phyloP scores from a whole-genome alignment of 2,113 vertebrate species.

The Leuciscus idus region DNA sequence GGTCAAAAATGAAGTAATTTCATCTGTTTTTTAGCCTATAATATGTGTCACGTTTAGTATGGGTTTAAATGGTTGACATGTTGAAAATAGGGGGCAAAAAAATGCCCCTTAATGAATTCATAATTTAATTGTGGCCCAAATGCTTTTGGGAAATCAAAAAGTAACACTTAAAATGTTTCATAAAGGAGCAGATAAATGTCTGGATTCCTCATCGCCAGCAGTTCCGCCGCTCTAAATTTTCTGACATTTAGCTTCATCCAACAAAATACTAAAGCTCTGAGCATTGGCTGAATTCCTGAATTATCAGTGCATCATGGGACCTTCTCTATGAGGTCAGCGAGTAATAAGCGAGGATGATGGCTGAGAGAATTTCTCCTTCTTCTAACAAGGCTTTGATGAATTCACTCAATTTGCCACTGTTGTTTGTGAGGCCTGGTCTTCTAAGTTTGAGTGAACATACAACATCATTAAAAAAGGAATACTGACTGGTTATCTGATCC shows the following conservation, averaged over 20 bases:
- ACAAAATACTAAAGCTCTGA: neutral
- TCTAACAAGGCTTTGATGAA: slow-evolving; percentile 10
- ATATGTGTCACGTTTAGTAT: too few species aligned
- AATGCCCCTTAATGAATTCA: neutral
- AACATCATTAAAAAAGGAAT: neutral
- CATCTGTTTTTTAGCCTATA: too few species aligned
- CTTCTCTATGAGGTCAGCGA: neutral
- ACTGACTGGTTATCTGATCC: neutral
- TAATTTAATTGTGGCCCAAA: neutral
- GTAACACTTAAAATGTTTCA: neutral
- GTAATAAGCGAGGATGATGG: neutral
- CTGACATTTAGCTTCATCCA: neutral
- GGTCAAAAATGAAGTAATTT: too few species aligned
- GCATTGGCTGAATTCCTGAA: neutral
- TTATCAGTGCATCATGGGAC: neutral
- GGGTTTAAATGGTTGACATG: too few species aligned
- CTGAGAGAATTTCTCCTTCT: neutral
- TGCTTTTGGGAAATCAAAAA: neutral
- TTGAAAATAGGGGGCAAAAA: too few species aligned
- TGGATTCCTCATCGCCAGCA: neutral
- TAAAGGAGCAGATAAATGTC: neutral
- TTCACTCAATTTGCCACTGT: neutral
- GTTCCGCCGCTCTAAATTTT: neutral
- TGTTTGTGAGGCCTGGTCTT: neutral
- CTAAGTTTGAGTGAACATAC: neutral